Evolutionary conservation across 2,888 invertebrate species (phyloP).

Genomic region (Chironomus riparius): DNA sequence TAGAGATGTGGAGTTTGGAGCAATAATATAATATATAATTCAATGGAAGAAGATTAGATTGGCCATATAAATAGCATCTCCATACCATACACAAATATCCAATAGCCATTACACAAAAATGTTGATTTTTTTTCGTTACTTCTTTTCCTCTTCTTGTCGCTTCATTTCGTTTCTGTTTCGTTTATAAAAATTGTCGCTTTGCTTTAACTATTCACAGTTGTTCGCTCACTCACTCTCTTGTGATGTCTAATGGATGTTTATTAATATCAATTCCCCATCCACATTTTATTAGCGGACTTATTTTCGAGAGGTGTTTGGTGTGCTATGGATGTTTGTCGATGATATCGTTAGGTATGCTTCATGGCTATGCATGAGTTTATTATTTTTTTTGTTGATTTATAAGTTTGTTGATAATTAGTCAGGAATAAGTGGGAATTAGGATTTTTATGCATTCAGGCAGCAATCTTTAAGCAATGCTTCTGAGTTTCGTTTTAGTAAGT

Average conservation of each 20-base stretch:
- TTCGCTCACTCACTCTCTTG: not conserved
- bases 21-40: constrained; percentile 17
- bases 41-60: constrained; percentile 25
- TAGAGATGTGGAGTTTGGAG: not conserved
- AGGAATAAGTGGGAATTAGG: too few species aligned
- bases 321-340: too few species aligned
- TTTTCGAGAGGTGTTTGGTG: not conserved
- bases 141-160: not conserved
- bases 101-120: constrained; percentile 23
- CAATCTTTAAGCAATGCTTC: too few species aligned
- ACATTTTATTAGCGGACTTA: not conserved
- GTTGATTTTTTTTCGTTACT: constrained; percentile 3
- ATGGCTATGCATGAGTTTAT: too few species aligned
- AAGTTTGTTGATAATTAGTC: too few species aligned
- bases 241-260: constrained; percentile 3
- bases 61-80: constrained; percentile 13
- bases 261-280: not conserved
- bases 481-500: too few species aligned
- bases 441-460: too few species aligned
- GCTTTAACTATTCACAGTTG: not conserved
- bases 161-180: not conserved
- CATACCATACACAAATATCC: constrained; percentile 7
- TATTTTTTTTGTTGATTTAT: too few species aligned
- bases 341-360: too few species aligned
- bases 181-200: constrained; percentile 3